Conservation (phyloP, 2,113 vertebrate genomes). For the Phyllostomus hastatus region DNA sequence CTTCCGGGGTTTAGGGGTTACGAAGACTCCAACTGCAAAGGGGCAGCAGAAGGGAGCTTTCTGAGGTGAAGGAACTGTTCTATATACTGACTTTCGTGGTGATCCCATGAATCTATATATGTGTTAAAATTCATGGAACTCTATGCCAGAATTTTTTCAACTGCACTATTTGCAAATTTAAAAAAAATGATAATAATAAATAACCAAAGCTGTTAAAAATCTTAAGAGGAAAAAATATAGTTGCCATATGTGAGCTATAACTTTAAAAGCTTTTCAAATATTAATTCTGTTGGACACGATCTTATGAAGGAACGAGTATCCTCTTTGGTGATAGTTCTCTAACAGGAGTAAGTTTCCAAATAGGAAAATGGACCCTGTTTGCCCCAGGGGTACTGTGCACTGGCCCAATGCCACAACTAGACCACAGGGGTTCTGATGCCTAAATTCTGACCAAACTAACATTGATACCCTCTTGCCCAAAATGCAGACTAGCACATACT, state of each 20-base stretch:
- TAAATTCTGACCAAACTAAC: not conserved
- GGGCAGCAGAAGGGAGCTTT: not conserved
- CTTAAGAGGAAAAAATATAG: not conserved
- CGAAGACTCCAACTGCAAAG: not conserved
- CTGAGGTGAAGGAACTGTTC: not conserved
- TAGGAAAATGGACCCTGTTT: not conserved
- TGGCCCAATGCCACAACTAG: not conserved
- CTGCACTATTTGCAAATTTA: not conserved
- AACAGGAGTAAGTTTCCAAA: not conserved
- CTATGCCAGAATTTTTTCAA: not conserved
- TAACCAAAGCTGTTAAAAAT: not conserved
- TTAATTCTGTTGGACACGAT: not conserved
- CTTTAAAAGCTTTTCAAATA: slow-evolving; percentile 27
- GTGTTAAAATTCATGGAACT: not conserved
- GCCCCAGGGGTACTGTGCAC: not conserved
- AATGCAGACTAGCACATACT: not conserved
- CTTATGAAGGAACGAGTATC: not conserved
- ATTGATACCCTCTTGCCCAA: not conserved
- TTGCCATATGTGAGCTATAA: not conserved
- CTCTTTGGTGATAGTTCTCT: not conserved
- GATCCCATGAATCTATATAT: not conserved
- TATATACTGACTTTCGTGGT: not conserved
- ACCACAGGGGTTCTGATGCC: not conserved
- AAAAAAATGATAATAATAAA: not conserved
- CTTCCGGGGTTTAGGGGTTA: not conserved